phyloP scores from a whole-genome alignment of 1,140 invertebrate species.

The Aphaenogaster ashmeadi region DNA sequence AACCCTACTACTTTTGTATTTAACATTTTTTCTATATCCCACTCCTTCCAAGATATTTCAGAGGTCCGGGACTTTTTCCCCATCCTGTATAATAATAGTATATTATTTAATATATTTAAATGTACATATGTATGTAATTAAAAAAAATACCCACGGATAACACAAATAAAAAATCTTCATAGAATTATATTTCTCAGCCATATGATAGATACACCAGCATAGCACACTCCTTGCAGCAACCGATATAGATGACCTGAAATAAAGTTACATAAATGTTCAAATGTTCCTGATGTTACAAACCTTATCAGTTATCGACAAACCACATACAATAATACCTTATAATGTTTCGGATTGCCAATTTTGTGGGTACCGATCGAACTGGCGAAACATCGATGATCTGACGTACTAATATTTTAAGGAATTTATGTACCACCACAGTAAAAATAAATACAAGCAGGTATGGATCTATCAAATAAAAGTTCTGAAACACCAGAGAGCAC shows the following conservation, averaged over 20 bases:
- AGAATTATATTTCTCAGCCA: constrained; percentile 91
- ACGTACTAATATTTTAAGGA: constrained; percentile 91
- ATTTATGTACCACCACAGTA: constrained; percentile 92
- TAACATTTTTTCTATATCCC: too few species aligned
- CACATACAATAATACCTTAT: constrained; percentile 80
- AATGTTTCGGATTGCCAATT: constrained; percentile 77
- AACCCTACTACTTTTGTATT: too few species aligned
- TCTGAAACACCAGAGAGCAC: constrained; percentile 89
- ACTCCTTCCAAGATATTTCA: too few species aligned
- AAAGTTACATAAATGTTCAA: constrained; percentile 32
- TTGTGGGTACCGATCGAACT: constrained; percentile 76
- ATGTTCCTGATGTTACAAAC: neutral
- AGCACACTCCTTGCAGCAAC: constrained; percentile 87
- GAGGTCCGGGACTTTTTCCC: too few species aligned
- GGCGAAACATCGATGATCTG: constrained; percentile 81
- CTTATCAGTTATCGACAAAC: constrained; percentile 25
- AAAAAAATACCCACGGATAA: constrained; percentile 94
- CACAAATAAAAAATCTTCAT: constrained; percentile 93
- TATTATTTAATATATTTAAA: neutral
- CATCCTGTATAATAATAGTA: neutral
- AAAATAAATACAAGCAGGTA: constrained; percentile 94
- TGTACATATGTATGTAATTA: neutral
- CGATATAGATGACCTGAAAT: constrained; percentile 88
- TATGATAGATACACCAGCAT: constrained; percentile 91
- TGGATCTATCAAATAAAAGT: constrained; percentile 97